Conservation (phyloP, 2,888 invertebrate species). For the Epiblema foenella region DNA sequence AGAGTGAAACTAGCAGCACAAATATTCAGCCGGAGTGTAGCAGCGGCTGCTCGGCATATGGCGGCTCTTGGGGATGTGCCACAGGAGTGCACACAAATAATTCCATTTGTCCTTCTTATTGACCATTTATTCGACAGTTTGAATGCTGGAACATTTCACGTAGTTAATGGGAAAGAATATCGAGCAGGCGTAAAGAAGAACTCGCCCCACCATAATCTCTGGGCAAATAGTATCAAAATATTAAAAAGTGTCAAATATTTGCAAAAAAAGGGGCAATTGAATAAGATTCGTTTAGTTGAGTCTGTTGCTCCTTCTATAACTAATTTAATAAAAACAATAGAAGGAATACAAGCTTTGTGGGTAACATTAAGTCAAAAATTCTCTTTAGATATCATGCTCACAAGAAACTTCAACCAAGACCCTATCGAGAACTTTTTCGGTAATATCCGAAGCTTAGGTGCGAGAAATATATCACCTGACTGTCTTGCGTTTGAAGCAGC, state of each 20-base stretch:
- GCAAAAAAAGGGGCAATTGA: background rate
- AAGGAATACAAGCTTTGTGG: constrained; percentile 50
- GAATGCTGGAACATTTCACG: constrained; percentile 2
- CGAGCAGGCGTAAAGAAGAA: background rate
- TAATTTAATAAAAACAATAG: constrained; percentile 54
- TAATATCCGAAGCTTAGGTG: constrained; percentile 49
- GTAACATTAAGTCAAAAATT: constrained; percentile 48
- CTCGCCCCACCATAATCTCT: background rate
- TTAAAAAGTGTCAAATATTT: background rate
- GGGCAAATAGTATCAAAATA: background rate
- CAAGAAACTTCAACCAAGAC: too few relatives aligned
- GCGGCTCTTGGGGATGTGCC: constrained; percentile 25
- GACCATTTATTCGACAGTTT: constrained; percentile 7
- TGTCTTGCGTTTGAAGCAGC: constrained; percentile 3
- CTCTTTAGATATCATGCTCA: constrained; percentile 50
- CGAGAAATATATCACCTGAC: constrained; percentile 5
- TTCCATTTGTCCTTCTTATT: background rate
- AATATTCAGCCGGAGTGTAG: constrained; percentile 53
- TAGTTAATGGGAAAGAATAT: constrained; percentile 3
- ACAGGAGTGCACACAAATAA: constrained; percentile 24
- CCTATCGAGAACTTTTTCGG: constrained; percentile 53
- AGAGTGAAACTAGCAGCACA: constrained; percentile 51
- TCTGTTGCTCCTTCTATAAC: constrained; percentile 47
- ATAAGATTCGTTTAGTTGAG: constrained; percentile 5
- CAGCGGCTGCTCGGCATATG: constrained; percentile 47